Evolutionary conservation across 2,888 invertebrate species (phyloP).

Genomic region (Xestia xanthographa): DNA sequence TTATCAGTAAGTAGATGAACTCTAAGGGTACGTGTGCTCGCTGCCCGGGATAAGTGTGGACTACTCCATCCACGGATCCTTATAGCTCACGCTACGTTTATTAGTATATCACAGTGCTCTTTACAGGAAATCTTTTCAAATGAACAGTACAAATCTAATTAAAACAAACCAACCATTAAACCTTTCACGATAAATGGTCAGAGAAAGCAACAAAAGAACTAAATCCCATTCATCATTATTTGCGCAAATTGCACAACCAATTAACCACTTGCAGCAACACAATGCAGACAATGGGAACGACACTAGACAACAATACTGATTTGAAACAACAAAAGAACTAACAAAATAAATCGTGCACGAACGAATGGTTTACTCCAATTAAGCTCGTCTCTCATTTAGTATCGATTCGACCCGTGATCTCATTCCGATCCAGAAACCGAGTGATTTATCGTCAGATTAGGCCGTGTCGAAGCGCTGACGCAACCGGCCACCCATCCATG

Average conservation of each 20-base stretch:
- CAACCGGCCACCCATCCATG: conserved; percentile 86
- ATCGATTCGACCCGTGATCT: conserved; percentile 86
- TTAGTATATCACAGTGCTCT: no score
- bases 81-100: no score
- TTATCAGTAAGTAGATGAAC: no score
- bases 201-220: conserved; percentile 35
- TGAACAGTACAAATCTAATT: background rate
- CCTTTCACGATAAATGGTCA: conserved; percentile 12
- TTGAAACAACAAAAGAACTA: conserved; percentile 64
- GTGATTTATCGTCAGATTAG: conserved; percentile 86
- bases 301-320: conserved; percentile 66
- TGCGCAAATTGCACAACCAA: conserved; percentile 63
- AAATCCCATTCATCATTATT: conserved; percentile 51
- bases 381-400: conserved; percentile 79
- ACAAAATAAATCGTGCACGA: conserved; percentile 68
- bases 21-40: no score
- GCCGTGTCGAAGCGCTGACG: conserved; percentile 85
- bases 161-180: conserved; percentile 16
- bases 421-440: conserved; percentile 85
- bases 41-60: no score
- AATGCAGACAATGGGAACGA: conserved; percentile 64
- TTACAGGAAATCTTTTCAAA: no score
- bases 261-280: conserved; percentile 63
- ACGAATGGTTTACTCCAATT: conserved; percentile 74
- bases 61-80: no score